Evolutionary conservation across 2,797 vertebrate species (phyloP).

Genomic region (Anguilla marmorata): DNA sequence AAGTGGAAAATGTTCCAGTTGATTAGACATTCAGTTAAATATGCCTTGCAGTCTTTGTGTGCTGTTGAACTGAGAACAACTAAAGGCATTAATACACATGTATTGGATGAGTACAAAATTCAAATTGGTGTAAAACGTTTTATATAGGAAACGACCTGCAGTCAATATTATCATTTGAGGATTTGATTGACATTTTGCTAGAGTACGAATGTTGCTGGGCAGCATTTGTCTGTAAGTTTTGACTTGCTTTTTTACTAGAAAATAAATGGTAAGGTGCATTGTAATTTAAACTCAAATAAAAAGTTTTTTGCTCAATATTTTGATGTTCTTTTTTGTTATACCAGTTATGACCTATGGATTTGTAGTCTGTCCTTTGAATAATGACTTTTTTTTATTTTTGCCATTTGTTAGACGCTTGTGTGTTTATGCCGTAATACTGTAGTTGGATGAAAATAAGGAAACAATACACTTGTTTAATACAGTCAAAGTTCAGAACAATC

Average conservation of each 20-base stretch:
- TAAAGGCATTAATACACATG: slow-evolving; percentile 21
- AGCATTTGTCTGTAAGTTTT: slow-evolving; percentile 62
- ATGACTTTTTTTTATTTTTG: neutral
- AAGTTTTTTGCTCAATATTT: slow-evolving; percentile 24
- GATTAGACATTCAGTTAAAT: slow-evolving; percentile 21
- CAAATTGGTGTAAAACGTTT: slow-evolving; percentile 39
- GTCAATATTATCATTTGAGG: slow-evolving; percentile 46
- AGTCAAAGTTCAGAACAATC: neutral
- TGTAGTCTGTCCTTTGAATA: neutral
- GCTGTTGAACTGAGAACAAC: slow-evolving; percentile 25
- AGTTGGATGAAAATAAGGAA: neutral
- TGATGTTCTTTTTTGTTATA: neutral
- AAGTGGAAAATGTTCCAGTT: slow-evolving; percentile 30
- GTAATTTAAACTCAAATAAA: slow-evolving; percentile 71
- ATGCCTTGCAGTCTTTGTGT: slow-evolving; percentile 26
- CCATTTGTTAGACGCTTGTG: neutral
- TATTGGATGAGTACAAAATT: slow-evolving; percentile 23
- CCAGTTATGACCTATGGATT: neutral
- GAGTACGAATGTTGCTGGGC: slow-evolving; percentile 70
- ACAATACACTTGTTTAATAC: neutral
- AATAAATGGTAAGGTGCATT: slow-evolving; percentile 57
- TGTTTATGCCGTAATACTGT: neutral
- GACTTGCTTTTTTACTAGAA: slow-evolving; percentile 60
- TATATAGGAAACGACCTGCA: slow-evolving; percentile 34
- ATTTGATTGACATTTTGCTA: slow-evolving; percentile 53